Conservation (phyloP, 2,888 invertebrate genomes). For the Diplolepis rosae region DNA sequence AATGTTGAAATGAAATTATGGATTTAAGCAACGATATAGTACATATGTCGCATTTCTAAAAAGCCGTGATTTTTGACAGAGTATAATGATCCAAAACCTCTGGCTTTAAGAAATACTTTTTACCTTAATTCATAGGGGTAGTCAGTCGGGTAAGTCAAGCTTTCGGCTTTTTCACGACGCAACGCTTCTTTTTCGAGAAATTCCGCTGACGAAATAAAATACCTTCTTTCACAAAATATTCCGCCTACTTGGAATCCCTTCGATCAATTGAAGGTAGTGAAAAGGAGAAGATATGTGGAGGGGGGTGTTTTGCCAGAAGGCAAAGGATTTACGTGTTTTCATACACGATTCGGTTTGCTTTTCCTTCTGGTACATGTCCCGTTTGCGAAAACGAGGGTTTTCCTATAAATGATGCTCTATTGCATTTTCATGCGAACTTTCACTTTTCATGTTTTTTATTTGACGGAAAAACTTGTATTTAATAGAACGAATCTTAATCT, state of each 20-base stretch:
- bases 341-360: not conserved
- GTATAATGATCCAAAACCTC: not conserved
- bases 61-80: not conserved
- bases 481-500: no score
- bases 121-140: not conserved
- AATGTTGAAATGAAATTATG: not conserved
- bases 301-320: not conserved
- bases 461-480: no score
- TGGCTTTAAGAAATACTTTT: not conserved
- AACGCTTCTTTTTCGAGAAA: not conserved
- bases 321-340: not conserved
- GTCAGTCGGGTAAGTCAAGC: not conserved
- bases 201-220: not conserved
- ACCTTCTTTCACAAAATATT: not conserved
- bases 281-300: not conserved
- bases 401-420: not conserved
- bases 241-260: not conserved
- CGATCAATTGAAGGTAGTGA: not conserved
- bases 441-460: not conserved
- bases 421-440: not conserved
- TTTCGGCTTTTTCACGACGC: not conserved
- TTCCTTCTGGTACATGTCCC: not conserved
- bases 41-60: not conserved
- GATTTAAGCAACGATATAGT: not conserved
- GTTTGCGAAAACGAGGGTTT: not conserved